Percentiles rank a stretch among this genome's conserved stretches.
Evolutionary conservation across 1,140 invertebrate genomes (phyloP).

Genomic region (Platyscapa corneri): DNA sequence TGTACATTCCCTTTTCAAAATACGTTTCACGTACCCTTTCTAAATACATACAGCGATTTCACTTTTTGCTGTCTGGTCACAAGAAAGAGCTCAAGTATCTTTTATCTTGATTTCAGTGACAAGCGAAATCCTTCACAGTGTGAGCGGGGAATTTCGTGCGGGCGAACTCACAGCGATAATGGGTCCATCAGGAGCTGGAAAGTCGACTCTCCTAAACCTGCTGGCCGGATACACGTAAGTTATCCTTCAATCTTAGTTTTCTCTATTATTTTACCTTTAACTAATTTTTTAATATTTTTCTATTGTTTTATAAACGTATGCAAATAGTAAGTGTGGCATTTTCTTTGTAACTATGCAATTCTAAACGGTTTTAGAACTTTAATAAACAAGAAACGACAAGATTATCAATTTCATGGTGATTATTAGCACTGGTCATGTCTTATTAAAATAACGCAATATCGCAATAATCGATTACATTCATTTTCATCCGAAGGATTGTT

Average conservation of each 20-base stretch:
- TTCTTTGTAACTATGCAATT: background rate
- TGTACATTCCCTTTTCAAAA: background rate
- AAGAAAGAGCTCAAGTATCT: background rate
- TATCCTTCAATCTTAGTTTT: background rate
- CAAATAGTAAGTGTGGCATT: too few relatives aligned
- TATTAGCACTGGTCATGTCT: too few relatives aligned
- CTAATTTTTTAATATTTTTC: too few relatives aligned
- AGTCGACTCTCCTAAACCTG: constrained; percentile 86
- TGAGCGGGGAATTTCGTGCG: constrained; percentile 80
- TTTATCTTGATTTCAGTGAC: constrained; percentile 74
- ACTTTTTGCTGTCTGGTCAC: background rate
- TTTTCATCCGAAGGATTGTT: too few relatives aligned
- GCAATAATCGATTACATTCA: too few relatives aligned
- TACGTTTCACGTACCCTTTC: background rate
- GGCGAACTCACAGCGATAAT: constrained; percentile 87
- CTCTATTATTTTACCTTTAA: too few relatives aligned
- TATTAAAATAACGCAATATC: too few relatives aligned
- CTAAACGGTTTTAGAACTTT: background rate
- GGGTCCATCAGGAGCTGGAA: constrained; percentile 90
- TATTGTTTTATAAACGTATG: too few relatives aligned
- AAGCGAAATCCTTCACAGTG: constrained; percentile 80
- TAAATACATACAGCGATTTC: background rate
- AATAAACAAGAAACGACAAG: background rate
- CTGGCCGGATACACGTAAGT: constrained; percentile 84
- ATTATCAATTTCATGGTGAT: background rate